Conservation (phyloP, 1,140 invertebrate genomes). For the Metopolophium dirhodum region DNA sequence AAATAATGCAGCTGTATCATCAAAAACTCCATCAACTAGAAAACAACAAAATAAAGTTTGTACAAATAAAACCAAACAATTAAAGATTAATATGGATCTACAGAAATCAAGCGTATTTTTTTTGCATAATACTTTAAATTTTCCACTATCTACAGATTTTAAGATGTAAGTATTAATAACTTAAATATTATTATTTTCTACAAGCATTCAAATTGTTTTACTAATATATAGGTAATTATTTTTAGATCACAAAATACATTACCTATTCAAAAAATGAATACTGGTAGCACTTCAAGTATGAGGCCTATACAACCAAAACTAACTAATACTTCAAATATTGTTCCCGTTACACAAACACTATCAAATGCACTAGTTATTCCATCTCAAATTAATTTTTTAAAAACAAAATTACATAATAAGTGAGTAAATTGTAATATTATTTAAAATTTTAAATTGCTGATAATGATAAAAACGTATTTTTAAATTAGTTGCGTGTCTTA, state of each 20-base stretch:
- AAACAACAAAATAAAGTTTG: background rate
- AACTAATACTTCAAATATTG: background rate
- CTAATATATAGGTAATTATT: background rate
- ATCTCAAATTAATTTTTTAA: background rate
- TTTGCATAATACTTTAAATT: background rate
- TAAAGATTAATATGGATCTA: background rate
- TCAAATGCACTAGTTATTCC: constrained; percentile 16
- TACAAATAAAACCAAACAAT: background rate
- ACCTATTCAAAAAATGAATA: background rate
- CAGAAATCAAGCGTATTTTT: constrained; percentile 10
- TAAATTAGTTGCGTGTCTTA: background rate
- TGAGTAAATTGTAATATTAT: background rate
- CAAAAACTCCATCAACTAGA: background rate
- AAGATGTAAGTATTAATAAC: background rate
- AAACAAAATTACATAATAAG: background rate
- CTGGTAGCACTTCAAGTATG: background rate
- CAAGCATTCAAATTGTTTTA: background rate
- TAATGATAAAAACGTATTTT: background rate
- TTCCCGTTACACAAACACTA: background rate
- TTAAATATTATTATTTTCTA: background rate
- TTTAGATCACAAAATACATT: background rate
- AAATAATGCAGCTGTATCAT: background rate
- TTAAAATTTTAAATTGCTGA: background rate
- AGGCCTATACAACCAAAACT: constrained; percentile 41
- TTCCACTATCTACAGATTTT: background rate